These are phyloP conservation scores for Helogale parvula DNA, from an alignment of 2,113 vertebrate genomes.

Conservation along the genomic window DNA sequence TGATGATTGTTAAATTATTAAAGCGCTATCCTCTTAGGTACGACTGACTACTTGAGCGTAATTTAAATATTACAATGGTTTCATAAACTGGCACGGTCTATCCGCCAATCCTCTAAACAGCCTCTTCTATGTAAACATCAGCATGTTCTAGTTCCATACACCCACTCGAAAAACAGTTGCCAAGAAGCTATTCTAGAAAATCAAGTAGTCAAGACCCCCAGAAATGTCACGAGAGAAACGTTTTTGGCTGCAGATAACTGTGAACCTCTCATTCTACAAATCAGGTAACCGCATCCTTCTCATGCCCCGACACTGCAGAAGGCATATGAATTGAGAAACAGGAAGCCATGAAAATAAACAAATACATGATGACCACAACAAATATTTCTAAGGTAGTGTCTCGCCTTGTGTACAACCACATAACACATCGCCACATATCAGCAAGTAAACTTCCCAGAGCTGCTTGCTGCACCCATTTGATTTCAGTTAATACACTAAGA, in stretches of 20 bases:
- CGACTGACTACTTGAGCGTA: constrained; percentile 85
- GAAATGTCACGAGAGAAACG: constrained; percentile 33
- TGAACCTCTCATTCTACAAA: constrained; percentile 68
- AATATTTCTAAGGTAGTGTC: constrained; percentile 69
- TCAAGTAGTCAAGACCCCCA: not conserved
- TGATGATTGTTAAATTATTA: constrained; percentile 90
- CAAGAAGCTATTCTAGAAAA: constrained; percentile 81
- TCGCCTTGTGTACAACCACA: constrained; percentile 66
- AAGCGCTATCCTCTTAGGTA: constrained; percentile 85
- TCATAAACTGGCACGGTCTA: constrained; percentile 91
- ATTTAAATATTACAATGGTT: constrained; percentile 90
- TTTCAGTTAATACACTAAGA: constrained; percentile 54
- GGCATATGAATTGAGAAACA: constrained; percentile 62
- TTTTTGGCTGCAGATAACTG: constrained; percentile 47
- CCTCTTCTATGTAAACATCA: constrained; percentile 91
- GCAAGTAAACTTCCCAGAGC: constrained; percentile 72
- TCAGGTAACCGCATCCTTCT: constrained; percentile 44
- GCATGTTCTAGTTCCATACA: constrained; percentile 91
- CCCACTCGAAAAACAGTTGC: constrained; percentile 85
- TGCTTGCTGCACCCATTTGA: not conserved
- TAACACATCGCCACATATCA: constrained; percentile 51
- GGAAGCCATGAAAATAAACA: constrained; percentile 75
- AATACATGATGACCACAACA: constrained; percentile 65
- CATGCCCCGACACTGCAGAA: constrained; percentile 52
- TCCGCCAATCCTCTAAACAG: constrained; percentile 93